Evolutionary conservation across 1,140 invertebrate genomes (phyloP).

Genomic region (Hirudo medicinalis): DNA sequence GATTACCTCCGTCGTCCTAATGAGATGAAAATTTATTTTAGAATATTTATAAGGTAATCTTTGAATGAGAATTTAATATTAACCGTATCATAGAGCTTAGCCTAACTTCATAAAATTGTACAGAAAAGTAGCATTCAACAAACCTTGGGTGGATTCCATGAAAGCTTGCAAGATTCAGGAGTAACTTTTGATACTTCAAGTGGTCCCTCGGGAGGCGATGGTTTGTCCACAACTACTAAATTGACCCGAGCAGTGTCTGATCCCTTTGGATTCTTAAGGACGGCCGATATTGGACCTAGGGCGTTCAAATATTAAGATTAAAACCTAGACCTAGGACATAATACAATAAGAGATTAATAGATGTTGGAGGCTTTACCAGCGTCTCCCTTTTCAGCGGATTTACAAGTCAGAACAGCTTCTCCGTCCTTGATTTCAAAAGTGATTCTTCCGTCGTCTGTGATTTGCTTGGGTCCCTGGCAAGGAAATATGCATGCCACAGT

Average conservation of each 20-base stretch:
- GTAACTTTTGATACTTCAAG: conserved; percentile 82
- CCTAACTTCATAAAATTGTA: no score
- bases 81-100: no score
- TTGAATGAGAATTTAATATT: no score
- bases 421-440: conserved; percentile 67
- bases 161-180: conserved; percentile 81
- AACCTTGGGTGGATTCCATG: conserved; percentile 70
- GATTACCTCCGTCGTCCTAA: conserved; percentile 85
- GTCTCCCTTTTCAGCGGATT: conserved; percentile 71
- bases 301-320: background rate
- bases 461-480: conserved; percentile 54
- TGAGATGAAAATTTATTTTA: conserved; percentile 30
- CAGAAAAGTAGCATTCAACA: background rate
- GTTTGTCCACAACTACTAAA: conserved; percentile 59
- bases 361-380: background rate
- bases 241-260: conserved; percentile 75
- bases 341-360: background rate
- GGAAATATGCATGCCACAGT: background rate
- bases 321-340: background rate
- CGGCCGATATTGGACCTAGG: conserved; percentile 77
- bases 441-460: conserved; percentile 65
- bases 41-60: no score
- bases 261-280: conserved; percentile 67
- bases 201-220: conserved; percentile 73
- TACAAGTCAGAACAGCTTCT: conserved; percentile 59